Percentiles rank a stretch among this genome's conserved stretches.
Evolutionary conservation across 2,797 vertebrate species (phyloP).

Genomic region (Novumbra hubbsi): DNA sequence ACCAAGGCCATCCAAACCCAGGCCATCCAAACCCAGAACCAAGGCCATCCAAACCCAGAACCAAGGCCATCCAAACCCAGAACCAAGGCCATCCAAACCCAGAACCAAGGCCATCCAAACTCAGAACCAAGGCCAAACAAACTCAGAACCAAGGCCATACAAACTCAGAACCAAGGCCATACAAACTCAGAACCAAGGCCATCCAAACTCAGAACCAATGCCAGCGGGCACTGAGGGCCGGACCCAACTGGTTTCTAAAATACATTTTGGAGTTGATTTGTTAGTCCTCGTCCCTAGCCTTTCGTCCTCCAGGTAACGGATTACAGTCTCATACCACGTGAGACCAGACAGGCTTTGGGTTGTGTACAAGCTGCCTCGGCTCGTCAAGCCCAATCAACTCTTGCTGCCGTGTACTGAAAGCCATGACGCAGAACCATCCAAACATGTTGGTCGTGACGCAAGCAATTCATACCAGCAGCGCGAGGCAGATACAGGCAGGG

Average conservation of each 20-base stretch:
- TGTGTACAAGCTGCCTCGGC: neutral
- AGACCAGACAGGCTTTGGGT: neutral
- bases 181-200: too few species aligned
- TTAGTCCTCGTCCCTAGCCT: neutral
- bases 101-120: too few species aligned
- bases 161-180: neutral
- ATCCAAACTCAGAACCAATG: neutral
- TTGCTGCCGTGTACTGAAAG: neutral
- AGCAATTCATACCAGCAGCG: slow-evolving; percentile 2
- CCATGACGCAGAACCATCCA: neutral
- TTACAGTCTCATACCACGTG: slow-evolving; percentile 5
- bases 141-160: neutral
- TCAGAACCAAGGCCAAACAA: too few species aligned
- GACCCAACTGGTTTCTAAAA: neutral
- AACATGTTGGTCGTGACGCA: neutral
- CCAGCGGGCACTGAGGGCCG: neutral
- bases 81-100: too few species aligned
- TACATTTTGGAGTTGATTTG: neutral
- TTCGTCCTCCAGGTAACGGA: neutral
- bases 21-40: neutral
- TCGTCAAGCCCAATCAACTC: slow-evolving; percentile 5
- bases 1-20: neutral
- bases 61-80: too few species aligned
- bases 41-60: neutral
- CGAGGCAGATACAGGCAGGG: neutral